Conservation (phyloP, 2,113 vertebrate species). For the Dipodomys ordii region DNA sequence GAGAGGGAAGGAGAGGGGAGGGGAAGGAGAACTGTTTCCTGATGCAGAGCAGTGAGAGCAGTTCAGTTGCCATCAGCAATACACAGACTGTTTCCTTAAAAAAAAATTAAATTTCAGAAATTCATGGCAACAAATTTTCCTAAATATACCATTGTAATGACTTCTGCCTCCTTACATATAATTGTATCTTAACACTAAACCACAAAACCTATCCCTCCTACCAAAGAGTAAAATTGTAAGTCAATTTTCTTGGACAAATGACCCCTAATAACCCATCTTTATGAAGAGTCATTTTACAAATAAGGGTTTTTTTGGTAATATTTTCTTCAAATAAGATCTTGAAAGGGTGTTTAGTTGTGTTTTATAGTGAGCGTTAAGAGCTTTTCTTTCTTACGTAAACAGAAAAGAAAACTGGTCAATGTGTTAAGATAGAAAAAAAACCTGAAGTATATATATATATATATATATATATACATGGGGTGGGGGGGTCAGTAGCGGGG, state of each 20-base stretch:
- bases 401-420: too few species aligned
- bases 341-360: too few species aligned
- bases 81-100: neutral
- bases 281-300: slow-evolving; percentile 20
- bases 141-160: slow-evolving; percentile 32
- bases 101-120: neutral
- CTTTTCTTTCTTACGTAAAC: neutral
- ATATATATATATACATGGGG: too few species aligned
- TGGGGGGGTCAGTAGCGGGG: too few species aligned
- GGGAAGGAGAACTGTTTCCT: neutral
- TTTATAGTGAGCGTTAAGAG: neutral
- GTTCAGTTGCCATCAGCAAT: neutral
- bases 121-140: slow-evolving; percentile 16
- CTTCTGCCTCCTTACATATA: neutral
- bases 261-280: neutral
- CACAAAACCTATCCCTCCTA: neutral
- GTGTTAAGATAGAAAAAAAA: too few species aligned
- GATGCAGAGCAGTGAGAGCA: neutral
- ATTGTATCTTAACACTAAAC: neutral
- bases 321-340: too few species aligned
- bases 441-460: too few species aligned
- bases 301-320: neutral
- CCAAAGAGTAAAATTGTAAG: slow-evolving; percentile 40
- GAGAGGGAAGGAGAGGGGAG: too few species aligned
- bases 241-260: slow-evolving; percentile 49